Base-by-base conservation (phyloP, 2,888 invertebrate genomes). In the Nowickia ferox region DNA sequence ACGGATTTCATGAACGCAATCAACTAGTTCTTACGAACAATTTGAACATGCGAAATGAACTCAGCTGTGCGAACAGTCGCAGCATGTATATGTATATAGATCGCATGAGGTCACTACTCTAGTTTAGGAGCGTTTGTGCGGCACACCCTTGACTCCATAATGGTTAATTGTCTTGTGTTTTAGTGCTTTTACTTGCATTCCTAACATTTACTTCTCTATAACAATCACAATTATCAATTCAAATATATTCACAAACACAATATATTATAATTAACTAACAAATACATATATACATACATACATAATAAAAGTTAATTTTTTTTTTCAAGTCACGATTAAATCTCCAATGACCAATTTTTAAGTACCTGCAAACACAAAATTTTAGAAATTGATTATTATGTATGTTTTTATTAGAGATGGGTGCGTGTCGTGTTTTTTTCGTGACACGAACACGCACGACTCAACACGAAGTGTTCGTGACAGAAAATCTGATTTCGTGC, bases 241-340 rank as follows among this genome's bases (percentile, higher is more conserved):
- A 30, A 6, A 30, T 0, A 30, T 30, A 30, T 30, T 30, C 30
- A 30, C 30, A 30, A 30, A 22, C 1, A 22, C 22, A 22, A 53
- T 17, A 42, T 42, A 2, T n/a, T 17, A 10, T 42, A 69, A 69
- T 42, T 1, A 69, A 55, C 13, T 15, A 42, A 69, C 17, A 30
- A 30, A 30, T 30, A 4, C 30, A 30, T 30, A 30, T 4, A 30
- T 30, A 2, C 30, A 30, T 30, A 30, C 30, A 2, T 30, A 30
- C 30, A 30, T 30, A 71, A 19, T 42, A 53, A 42, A 42, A 71
- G 42, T 44, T 0, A 10, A 30, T 6, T 44, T 55, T 55, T 44
- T 55, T 55, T 44, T 71, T 42, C 55, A 71, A 71, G 69, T 71
- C 69, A 71, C 69, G 69, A 42, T 55, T 65, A 46, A 10, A 17